Percentiles rank a stretch among this genome's conserved stretches.
Evolutionary conservation across 2,888 invertebrate genomes (phyloP).

Genomic region (Pediacus dermestoides): DNA sequence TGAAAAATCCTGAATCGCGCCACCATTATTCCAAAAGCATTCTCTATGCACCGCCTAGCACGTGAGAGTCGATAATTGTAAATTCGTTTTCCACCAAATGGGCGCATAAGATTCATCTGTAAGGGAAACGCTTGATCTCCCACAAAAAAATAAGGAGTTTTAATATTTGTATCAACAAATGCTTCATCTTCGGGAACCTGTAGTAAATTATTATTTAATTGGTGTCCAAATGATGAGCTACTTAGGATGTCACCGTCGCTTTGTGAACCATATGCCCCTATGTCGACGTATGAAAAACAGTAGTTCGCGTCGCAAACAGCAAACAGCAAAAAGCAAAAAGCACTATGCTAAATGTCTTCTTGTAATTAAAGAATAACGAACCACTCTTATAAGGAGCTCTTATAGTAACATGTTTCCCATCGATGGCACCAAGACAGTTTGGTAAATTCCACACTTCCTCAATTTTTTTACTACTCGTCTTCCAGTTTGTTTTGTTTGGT

Average conservation of each 20-base stretch:
- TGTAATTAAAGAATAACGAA: background rate
- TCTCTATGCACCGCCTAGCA: conserved; percentile 9
- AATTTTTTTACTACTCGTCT: background rate
- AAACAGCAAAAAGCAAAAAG: conserved; percentile 1
- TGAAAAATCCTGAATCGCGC: conserved; percentile 8
- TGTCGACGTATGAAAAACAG: conserved; percentile 2
- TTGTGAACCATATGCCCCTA: conserved; percentile 2
- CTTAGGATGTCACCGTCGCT: conserved; percentile 3
- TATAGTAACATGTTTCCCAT: conserved; percentile 4
- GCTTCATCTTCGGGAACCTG: conserved; percentile 2
- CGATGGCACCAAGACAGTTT: conserved; percentile 5
- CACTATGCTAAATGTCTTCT: conserved; percentile 2
- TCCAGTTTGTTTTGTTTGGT: conserved; percentile 14
- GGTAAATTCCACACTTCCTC: conserved; percentile 23
- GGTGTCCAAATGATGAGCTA: background rate
- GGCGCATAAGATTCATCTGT: conserved; percentile 1
- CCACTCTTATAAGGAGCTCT: conserved; percentile 16
- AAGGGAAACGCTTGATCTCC: conserved; percentile 1
- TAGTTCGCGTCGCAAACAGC: conserved; percentile 3
- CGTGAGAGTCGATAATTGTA: conserved; percentile 11
- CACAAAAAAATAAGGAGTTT: background rate
- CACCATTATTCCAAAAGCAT: conserved; percentile 10
- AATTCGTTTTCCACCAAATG: conserved; percentile 2
- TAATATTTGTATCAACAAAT: background rate
- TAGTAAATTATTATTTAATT: conserved; percentile 1